Percentiles rank a stretch among this genome's conserved stretches.
Conservation (phyloP, 2,888 invertebrate genomes). For the Argynnis bischoffii region DNA sequence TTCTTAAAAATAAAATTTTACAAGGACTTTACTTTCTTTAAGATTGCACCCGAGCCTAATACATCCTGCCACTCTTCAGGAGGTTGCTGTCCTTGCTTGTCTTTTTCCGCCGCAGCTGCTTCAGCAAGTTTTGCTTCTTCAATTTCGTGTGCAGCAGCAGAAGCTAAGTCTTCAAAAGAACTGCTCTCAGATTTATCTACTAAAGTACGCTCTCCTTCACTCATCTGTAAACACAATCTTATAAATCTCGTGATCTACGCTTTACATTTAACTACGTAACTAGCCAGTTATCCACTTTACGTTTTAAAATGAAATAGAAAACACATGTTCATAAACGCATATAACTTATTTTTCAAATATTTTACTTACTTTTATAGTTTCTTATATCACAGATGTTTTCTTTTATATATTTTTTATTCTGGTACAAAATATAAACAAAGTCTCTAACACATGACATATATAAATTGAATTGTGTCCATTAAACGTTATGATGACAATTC, state of each 20-base stretch:
- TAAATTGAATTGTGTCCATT: slow-evolving; percentile 34
- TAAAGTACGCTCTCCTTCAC: slow-evolving; percentile 69
- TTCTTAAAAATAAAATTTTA: not conserved
- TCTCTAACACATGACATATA: slow-evolving; percentile 37
- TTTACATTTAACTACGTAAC: slow-evolving; percentile 43
- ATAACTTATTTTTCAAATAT: slow-evolving; percentile 44
- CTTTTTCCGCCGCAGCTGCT: slow-evolving; percentile 62
- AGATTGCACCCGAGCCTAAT: slow-evolving; percentile 88
- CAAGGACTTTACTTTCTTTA: slow-evolving; percentile 72
- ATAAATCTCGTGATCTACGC: slow-evolving; percentile 44
- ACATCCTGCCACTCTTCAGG: slow-evolving; percentile 87
- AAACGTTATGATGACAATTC: slow-evolving; percentile 62
- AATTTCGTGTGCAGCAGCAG: slow-evolving; percentile 81
- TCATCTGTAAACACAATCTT: slow-evolving; percentile 65
- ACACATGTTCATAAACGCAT: slow-evolving; percentile 13
- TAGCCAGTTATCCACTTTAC: slow-evolving; percentile 35
- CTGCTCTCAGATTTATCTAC: slow-evolving; percentile 85
- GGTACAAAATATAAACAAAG: slow-evolving; percentile 37
- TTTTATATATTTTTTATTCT: slow-evolving; percentile 24
- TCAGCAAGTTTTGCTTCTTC: slow-evolving; percentile 75
- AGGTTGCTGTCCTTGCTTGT: slow-evolving; percentile 52
- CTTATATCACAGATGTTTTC: slow-evolving; percentile 34
- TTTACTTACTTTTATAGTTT: slow-evolving; percentile 34
- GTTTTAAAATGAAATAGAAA: slow-evolving; percentile 21
- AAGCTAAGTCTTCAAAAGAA: slow-evolving; percentile 85